Conservation (phyloP, 2,888 invertebrate genomes). For the Crioceris asparagi region DNA sequence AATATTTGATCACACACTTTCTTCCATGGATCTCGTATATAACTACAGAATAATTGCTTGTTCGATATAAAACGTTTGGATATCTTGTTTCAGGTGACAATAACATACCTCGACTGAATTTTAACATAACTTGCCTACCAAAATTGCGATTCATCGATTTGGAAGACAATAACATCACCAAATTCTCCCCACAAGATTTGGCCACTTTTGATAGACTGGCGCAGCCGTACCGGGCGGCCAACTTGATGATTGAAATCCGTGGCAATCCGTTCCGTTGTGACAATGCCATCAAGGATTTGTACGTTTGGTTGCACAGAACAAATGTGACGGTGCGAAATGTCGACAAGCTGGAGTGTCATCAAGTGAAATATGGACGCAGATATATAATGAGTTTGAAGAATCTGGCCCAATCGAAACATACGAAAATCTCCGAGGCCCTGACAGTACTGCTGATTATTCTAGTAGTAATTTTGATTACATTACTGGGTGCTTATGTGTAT, state of each 20-base stretch:
- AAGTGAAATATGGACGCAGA: conserved; percentile 28
- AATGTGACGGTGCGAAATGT: conserved; percentile 48
- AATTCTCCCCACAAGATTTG: conserved; percentile 46
- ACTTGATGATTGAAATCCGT: conserved; percentile 49
- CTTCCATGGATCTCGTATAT: no score
- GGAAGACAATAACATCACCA: conserved; percentile 53
- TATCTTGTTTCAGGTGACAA: conserved; percentile 41
- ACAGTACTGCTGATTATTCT: conserved; percentile 44
- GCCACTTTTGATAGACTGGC: conserved; percentile 46
- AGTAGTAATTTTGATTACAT: conserved; percentile 43
- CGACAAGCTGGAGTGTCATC: conserved; percentile 44
- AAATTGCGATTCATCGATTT: conserved; percentile 57
- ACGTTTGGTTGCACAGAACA: conserved; percentile 53
- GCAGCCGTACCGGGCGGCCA: conserved; percentile 34
- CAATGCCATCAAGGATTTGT: conserved; percentile 48
- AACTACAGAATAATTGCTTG: no score
- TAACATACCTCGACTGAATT: conserved; percentile 47
- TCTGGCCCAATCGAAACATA: conserved; percentile 29
- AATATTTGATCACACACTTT: no score
- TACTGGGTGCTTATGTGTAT: conserved; percentile 49
- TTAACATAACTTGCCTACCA: conserved; percentile 55
- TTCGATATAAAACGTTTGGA: background rate
- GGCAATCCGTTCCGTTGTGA: conserved; percentile 62
- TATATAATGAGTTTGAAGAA: conserved; percentile 30
- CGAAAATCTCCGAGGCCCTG: conserved; percentile 34